These are phyloP conservation scores for Rhingia rostrata DNA, from an alignment of 2,888 invertebrate species.

Conservation along the genomic window DNA sequence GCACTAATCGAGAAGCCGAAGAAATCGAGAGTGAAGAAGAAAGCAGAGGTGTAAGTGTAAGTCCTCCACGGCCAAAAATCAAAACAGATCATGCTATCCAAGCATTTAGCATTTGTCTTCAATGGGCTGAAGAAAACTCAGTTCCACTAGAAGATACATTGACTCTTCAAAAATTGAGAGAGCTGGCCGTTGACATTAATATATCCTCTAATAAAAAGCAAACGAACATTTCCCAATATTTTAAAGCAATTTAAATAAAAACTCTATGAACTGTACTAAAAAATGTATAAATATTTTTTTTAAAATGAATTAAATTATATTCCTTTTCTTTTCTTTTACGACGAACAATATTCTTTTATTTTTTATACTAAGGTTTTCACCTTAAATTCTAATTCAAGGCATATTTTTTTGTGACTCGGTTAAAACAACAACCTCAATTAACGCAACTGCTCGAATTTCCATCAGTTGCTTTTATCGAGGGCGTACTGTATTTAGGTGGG, in stretches of 20 bases:
- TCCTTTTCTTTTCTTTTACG: not conserved
- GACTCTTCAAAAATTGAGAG: conserved; percentile 21
- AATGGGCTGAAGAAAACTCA: conserved; percentile 12
- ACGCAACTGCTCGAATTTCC: too few relatives aligned
- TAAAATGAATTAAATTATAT: not conserved
- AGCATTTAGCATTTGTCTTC: conserved; percentile 12
- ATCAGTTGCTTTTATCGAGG: too few relatives aligned
- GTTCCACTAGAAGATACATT: conserved; percentile 19
- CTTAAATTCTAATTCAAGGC: too few relatives aligned
- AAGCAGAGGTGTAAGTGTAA: conserved; percentile 8
- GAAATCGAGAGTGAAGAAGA: conserved; percentile 5
- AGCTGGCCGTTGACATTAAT: conserved; percentile 13
- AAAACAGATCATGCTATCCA: conserved; percentile 17
- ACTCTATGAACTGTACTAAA: conserved; percentile 2
- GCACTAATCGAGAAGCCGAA: not conserved
- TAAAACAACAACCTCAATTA: too few relatives aligned
- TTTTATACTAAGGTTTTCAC: too few relatives aligned
- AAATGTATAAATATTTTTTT: not conserved
- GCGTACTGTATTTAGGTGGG: too few relatives aligned
- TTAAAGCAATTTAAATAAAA: conserved; percentile 21
- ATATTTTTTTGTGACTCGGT: too few relatives aligned
- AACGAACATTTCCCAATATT: conserved; percentile 16
- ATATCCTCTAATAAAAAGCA: conserved; percentile 11
- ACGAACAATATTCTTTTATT: not conserved
- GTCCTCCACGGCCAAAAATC: conserved; percentile 19